Evolutionary conservation across 92 coral and sea anemone species (phyloP), one percentile per base, ranked within the genome.

Genomic region (Zoanthus gigantus): DNA sequence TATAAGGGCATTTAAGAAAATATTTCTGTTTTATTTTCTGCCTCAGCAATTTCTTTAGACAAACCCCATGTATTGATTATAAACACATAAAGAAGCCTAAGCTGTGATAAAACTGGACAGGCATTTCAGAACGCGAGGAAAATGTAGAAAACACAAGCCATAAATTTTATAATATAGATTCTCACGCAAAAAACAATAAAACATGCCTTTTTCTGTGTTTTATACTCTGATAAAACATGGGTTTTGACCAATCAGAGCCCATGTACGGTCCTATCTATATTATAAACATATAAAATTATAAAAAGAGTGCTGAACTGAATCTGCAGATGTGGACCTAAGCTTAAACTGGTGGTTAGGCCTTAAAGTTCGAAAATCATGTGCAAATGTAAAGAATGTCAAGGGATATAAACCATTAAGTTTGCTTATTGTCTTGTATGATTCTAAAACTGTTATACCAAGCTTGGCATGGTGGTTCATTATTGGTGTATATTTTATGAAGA

Each of bases 401-500:
- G 90, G 89, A 42, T 91, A 79, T 54, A 91, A 78, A 23, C 94
- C 89, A 71, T 88, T 92, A 78, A 92, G 72, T 83, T 82, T 58
- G 76, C 86, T 89, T 16, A 92, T 89, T 85, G 88, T 57, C 69
- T 74, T 56, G 46, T 86, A 89, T 77, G 71, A 84, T 61, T 89
- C 74, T 30, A 30, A 68, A 68, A 68, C 29, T 68, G 46, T 68
- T 28, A 46, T 29, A 68, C 45, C 45, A 68, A 68, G 73, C 45
- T 68, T 68, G 32, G 32, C 71, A n/a, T 66, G 71, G 71, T 28
- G 71, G 71, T 66, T 66, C 71, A 68, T 29, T 29, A 68, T 29
- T 66, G 42, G 44, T 68, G 28, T 29, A 68, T 68, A 29, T 29
- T 29, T 8, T 68, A 13, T 29, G 45, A 18, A 61, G 29, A 61